Evolutionary conservation across 92 coral and sea anemone genomes (phyloP), one percentile per base, ranked within the genome.

Genomic region (Nematostella vectensis): DNA sequence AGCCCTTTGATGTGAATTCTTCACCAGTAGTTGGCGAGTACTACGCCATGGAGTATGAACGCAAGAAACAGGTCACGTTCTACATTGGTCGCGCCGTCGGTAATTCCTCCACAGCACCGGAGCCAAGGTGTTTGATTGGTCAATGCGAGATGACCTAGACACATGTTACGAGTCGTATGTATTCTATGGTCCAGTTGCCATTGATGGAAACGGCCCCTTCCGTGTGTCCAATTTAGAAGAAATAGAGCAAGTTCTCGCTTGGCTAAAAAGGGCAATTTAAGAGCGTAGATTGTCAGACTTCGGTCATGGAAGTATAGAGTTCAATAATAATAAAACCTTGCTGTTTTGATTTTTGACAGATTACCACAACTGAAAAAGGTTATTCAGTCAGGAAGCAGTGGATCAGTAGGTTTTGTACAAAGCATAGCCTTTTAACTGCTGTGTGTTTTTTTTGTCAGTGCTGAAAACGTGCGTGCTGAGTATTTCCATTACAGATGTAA

Each of bases 91-190:
- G 33, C 8, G 60, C 60, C 30, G 12, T 55, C 16, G 37, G 6
- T 26, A 55, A 20, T 55, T 55, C 33, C 22, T 55, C 12, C 60
- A 55, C 33, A 2, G 40, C 13, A 29, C 15, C 19, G 45, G 43
- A 21, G 43, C 16, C 10, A 58, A 25, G 40, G 48, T n/a, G 16
- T 58, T 4, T 11, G 45, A 58, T 40, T 40, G 63, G 63, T 31
- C 63, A 16, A 58, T 19, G 40, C 48, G 43, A 15, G 52, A 58
- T 58, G 63, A 38, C 3, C 27, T 23, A 29, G 31, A 58, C 50
- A 58, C 27, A 33, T 58, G 63, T 28, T 50, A 39, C 45, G 40
- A 58, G 48, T 58, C 29, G 25, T 25, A 48, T 28, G 27, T 58
- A 2, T 38, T 58, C 45, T 58, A 58, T 36, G 50, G 31, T 18